Conservation (phyloP, 2,888 invertebrate species). For the Xestia c-nigrum region DNA sequence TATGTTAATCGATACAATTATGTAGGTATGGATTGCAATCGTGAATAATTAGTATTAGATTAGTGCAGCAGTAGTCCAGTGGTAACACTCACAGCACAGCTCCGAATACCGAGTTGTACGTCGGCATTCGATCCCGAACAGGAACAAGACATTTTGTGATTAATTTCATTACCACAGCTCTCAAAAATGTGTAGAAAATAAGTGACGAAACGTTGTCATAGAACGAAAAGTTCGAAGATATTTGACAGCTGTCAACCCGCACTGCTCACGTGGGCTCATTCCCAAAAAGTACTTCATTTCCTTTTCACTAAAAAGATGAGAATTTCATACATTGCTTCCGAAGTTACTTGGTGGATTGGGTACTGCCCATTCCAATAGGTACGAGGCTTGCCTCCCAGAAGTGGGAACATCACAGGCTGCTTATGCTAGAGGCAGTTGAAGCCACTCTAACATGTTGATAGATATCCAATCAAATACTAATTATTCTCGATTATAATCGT, state of each 20-base stretch:
- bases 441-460: conserved; percentile 37
- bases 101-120: neutral
- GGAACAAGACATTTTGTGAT: neutral
- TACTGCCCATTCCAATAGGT: too few relatives aligned
- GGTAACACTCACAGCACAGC: neutral
- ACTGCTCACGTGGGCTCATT: neutral
- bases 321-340: too few relatives aligned
- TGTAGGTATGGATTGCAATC: conserved; percentile 6
- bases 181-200: neutral
- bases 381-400: too few relatives aligned
- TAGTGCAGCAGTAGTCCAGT: neutral
- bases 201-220: neutral
- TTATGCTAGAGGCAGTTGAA: neutral
- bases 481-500: conserved; percentile 48
- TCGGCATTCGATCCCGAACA: neutral
- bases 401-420: neutral
- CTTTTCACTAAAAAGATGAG: too few relatives aligned
- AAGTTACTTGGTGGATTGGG: too few relatives aligned
- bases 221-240: neutral
- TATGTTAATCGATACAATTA: conserved; percentile 45
- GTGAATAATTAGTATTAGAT: neutral
- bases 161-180: neutral
- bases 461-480: conserved; percentile 35
- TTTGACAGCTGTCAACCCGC: neutral
- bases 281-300: too few relatives aligned